Percentiles rank a stretch among this genome's conserved stretches.
phyloP scores from a whole-genome alignment of 1,140 invertebrate genomes.

The Zaprionus ghesquierei region DNA sequence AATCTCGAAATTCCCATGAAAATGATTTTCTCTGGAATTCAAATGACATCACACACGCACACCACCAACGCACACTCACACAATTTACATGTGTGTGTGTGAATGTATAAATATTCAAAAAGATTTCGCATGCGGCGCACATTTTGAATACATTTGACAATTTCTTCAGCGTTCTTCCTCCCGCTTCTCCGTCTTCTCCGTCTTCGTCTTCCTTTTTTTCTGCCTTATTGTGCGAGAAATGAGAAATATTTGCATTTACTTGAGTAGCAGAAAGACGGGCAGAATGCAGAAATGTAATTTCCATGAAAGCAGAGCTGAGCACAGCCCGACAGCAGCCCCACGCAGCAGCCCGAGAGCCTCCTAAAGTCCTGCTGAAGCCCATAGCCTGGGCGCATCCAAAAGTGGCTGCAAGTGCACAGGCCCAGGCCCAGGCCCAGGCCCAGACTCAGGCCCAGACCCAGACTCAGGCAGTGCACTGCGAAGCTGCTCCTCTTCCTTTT shows the following conservation, averaged over 20 bases:
- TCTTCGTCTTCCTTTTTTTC: background rate
- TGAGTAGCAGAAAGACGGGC: conserved; percentile 66
- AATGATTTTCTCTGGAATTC: conserved; percentile 44
- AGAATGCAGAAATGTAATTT: conserved; percentile 79
- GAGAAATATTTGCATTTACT: conserved; percentile 81
- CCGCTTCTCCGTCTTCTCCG: background rate
- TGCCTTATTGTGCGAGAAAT: conserved; percentile 63
- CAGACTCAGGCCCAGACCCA: no score
- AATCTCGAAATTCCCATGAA: conserved; percentile 34
- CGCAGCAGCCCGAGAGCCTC: background rate
- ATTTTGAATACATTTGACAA: conserved; percentile 81
- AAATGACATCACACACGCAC: conserved; percentile 23
- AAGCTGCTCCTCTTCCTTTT: background rate
- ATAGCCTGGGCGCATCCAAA: conserved; percentile 28
- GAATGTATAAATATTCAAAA: conserved; percentile 74
- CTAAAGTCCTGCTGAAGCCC: background rate
- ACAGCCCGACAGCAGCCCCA: background rate
- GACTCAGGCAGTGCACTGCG: background rate
- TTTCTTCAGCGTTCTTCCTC: conserved; percentile 41
- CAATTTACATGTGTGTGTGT: conserved; percentile 2
- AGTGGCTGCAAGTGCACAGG: conserved; percentile 73
- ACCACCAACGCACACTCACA: background rate
- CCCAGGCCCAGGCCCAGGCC: conserved; percentile 29
- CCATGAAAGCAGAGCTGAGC: conserved; percentile 57
- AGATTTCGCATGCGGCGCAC: conserved; percentile 77